Base-by-base conservation (phyloP, 2,888 invertebrate species). In the Andrena chrysosceles region DNA sequence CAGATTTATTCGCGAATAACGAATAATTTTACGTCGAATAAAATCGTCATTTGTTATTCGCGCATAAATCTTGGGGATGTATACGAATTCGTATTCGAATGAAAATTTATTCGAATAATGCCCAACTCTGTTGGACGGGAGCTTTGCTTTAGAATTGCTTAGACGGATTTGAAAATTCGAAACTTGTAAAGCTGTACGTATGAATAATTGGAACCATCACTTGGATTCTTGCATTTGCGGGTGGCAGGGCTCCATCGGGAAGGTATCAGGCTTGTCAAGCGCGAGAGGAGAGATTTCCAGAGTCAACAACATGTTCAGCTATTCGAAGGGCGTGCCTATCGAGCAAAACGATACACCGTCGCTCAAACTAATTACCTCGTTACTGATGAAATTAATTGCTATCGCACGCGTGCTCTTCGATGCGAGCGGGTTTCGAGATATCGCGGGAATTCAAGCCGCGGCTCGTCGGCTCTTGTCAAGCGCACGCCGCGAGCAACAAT, bases 381-480 rank as follows among this genome's bases (percentile, higher is more conserved):
- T 83, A 87, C 84, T 88, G 89, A 89, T 85, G 86, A 88, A 89
- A 87, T 90, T 88, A 90, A 89, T 87, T 87, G 87, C 79, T 84
- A 86, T 84, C 79, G 84, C 79, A 70, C 80, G 81, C 73, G 84
- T 75, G 83, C 81, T 88, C 90, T 88, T 86, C 87, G 90, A 90
- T 81, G 84, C 84, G 77, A 63, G 81, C 78, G 62, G 77, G 83
- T 85, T 87, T 86, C 88, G 89, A 86, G 89, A 90, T 90, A 90
- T 84, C 77, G 62, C 76, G 75, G 49, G 42, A 69, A 81, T 72
- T 54, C 31, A 26, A 56, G n/a, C 74, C 13, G 70, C 31, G 33
- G 26, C 20, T 54, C 31, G 64, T 59, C 54, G 64, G 26, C 52
- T 67, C 72, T 73, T 81, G 86, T 87, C 84, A 81, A 68, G 33